Evolutionary conservation across 2,113 vertebrate genomes (phyloP).

Genomic region (Albula goreensis): DNA sequence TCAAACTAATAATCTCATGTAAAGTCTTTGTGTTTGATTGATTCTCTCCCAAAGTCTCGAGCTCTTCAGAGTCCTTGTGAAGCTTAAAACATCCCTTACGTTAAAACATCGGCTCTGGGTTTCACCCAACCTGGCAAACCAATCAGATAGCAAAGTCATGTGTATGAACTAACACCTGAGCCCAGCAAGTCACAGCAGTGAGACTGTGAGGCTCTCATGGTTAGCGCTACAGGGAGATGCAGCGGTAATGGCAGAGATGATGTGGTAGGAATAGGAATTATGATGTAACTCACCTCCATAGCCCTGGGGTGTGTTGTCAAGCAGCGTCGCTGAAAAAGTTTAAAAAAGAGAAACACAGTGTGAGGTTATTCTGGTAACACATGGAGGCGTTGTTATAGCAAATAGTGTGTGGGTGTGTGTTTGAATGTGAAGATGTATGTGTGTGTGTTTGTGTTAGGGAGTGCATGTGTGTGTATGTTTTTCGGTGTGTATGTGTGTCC

Average conservation of each 20-base stretch:
- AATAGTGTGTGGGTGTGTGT: neutral
- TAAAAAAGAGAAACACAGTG: conserved; percentile 5
- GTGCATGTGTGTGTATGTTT: neutral
- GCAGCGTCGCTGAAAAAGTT: conserved; percentile 54
- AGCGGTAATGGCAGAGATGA: neutral
- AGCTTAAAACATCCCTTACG: too few species aligned
- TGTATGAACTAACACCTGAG: too few species aligned
- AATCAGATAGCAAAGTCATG: too few species aligned
- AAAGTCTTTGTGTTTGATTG: neutral
- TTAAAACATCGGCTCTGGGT: too few species aligned
- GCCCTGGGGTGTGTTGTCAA: conserved; percentile 46
- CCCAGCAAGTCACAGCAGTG: too few species aligned
- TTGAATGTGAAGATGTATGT: neutral
- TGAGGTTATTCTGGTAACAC: conserved; percentile 14
- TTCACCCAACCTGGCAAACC: too few species aligned
- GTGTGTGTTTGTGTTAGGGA: neutral
- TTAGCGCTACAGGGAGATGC: neutral
- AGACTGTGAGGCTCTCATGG: neutral
- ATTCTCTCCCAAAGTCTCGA: too few species aligned
- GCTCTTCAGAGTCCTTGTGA: too few species aligned
- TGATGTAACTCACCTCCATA: conserved; percentile 57
- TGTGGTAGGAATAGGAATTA: neutral
- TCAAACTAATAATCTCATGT: neutral
- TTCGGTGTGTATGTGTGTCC: too few species aligned
- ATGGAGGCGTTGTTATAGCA: neutral